A percentile compares a stretch with the other conserved stretches of the same genome.
Conservation (phyloP, 2,113 vertebrate species). For the Alectura lathami region DNA sequence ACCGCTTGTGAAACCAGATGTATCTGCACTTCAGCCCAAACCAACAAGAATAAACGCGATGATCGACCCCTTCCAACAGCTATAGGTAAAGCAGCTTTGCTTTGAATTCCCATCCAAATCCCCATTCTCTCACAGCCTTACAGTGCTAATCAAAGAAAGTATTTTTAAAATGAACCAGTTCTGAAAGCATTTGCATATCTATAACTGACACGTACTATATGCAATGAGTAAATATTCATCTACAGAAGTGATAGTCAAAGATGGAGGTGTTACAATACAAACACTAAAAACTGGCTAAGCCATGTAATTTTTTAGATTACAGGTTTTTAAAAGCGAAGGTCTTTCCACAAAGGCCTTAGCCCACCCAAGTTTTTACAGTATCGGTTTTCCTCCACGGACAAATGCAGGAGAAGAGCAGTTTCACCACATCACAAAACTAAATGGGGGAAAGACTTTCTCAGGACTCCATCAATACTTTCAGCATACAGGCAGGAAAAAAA, state of each 20-base stretch:
- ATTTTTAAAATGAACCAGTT: not conserved
- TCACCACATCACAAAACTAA: not conserved
- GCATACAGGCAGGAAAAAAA: not conserved
- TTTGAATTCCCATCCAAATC: not conserved
- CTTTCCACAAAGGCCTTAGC: not conserved
- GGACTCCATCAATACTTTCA: not conserved
- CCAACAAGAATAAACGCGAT: not conserved
- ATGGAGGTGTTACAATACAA: not conserved
- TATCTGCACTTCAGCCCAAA: not conserved
- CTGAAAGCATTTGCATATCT: not conserved
- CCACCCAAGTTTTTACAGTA: not conserved
- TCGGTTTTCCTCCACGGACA: not conserved
- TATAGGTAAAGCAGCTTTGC: rapidly evolving
- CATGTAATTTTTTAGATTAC: not conserved
- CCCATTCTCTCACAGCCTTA: not conserved
- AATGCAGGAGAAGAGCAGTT: not conserved
- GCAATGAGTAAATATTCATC: not conserved
- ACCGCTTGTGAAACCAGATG: no score
- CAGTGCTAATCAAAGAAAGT: rapidly evolving
- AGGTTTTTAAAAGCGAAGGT: not conserved
- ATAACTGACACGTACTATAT: not conserved
- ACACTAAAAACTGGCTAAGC: not conserved
- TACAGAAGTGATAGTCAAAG: not conserved
- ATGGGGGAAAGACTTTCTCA: rapidly evolving
- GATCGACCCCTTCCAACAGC: not conserved